A percentile compares a stretch with the other conserved stretches of the same genome.
Conservation (phyloP, 2,888 invertebrate species). For the Mesochorus sp. region DNA sequence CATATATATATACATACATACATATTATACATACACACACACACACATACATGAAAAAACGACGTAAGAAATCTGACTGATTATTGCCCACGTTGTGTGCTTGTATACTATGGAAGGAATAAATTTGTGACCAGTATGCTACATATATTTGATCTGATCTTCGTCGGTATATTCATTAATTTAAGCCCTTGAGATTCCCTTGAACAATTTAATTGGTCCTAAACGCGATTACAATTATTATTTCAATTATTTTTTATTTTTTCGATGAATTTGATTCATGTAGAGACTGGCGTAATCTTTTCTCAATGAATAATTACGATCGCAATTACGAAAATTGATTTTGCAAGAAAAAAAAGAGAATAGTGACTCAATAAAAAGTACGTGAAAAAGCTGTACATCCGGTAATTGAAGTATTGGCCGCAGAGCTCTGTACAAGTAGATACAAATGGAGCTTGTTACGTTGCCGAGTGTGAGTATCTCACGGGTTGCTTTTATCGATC, state of each 20-base stretch:
- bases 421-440: conserved; percentile 45
- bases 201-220: conserved; percentile 26
- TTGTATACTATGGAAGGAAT: conserved; percentile 77
- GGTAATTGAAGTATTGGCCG: too few species aligned
- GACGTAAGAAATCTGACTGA: neutral
- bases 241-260: too few species aligned
- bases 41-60: neutral
- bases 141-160: conserved; percentile 24
- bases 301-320: too few species aligned
- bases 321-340: too few species aligned
- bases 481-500: conserved; percentile 39
- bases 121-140: conserved; percentile 72
- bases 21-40: conserved; percentile 45
- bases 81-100: conserved; percentile 67
- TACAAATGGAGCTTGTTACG: conserved; percentile 30
- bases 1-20: conserved; percentile 26
- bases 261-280: too few species aligned
- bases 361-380: too few species aligned
- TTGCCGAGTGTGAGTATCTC: conserved; percentile 24
- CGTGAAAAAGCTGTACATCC: too few species aligned
- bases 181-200: conserved; percentile 14
- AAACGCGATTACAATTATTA: neutral
- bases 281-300: too few species aligned
- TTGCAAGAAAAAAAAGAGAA: too few species aligned
- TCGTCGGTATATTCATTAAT: conserved; percentile 4